Evolutionary conservation across 2,113 vertebrate genomes (phyloP).

Genomic region (Psephotus haematonotus): DNA sequence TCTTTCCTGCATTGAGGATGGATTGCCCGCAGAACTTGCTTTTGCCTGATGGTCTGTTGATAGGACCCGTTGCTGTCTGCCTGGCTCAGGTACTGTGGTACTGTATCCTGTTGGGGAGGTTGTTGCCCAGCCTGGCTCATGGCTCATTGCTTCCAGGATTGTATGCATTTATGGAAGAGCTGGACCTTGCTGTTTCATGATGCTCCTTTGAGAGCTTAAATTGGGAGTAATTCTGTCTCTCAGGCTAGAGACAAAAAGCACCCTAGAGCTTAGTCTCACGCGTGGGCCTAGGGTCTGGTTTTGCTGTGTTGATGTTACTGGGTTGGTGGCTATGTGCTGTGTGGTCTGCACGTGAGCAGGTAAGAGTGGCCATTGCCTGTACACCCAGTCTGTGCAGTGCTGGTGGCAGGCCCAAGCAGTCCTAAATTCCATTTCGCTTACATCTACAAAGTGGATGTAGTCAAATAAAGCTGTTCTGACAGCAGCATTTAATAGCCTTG

Average conservation of each 20-base stretch:
- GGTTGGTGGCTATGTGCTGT: background rate
- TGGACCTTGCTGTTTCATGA: background rate
- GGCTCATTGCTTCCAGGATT: background rate
- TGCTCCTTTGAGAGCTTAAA: background rate
- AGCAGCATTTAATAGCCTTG: conserved; percentile 64
- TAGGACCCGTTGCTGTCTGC: background rate
- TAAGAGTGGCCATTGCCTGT: background rate
- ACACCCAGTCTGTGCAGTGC: background rate
- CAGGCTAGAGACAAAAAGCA: background rate
- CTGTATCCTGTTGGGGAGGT: background rate
- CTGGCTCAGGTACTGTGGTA: background rate
- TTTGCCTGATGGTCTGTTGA: background rate
- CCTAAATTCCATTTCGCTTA: conserved; percentile 5
- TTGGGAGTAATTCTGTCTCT: background rate
- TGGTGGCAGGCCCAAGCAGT: background rate
- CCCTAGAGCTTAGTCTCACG: background rate
- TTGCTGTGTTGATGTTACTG: background rate
- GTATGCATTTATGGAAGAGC: background rate
- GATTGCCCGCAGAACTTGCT: background rate
- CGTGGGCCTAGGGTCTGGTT: background rate
- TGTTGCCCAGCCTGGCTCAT: background rate
- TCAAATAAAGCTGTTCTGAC: conserved; percentile 69
- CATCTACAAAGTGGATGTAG: conserved; percentile 21
- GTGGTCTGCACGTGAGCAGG: background rate
- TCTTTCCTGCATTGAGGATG: background rate